A percentile compares a stretch with the other conserved stretches of the same genome.
Evolutionary conservation across 2,888 invertebrate species (phyloP).

Genomic region (Napeogenes inachia): DNA sequence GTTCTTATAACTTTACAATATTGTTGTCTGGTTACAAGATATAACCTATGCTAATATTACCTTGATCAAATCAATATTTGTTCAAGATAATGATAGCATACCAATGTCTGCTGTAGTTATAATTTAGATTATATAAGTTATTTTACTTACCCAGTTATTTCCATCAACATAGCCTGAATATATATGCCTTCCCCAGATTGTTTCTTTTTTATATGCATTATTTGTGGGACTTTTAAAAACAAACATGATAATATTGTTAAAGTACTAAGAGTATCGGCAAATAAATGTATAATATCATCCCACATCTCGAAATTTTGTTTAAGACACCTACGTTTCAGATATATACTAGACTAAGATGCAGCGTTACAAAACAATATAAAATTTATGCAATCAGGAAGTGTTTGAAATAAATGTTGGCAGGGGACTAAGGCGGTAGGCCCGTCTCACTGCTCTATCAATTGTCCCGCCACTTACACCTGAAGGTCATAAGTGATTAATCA

Average conservation of each 20-base stretch:
- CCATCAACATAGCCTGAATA: conserved; percentile 80
- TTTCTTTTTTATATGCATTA: conserved; percentile 79
- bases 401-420: conserved; percentile 36
- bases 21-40: too few relatives aligned
- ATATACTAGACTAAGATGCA: neutral
- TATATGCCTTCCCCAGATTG: conserved; percentile 84
- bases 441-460: conserved; percentile 35
- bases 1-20: too few relatives aligned
- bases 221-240: conserved; percentile 90
- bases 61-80: too few relatives aligned
- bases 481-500: neutral
- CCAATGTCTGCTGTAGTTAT: too few relatives aligned
- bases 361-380: conserved; percentile 13
- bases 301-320: conserved; percentile 38
- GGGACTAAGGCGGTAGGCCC: conserved; percentile 23
- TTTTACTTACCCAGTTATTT: conserved; percentile 80
- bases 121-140: too few relatives aligned
- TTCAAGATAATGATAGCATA: too few relatives aligned
- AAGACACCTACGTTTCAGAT: neutral
- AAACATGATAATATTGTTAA: conserved; percentile 87
- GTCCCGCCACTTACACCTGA: conserved; percentile 34
- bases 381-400: conserved; percentile 11
- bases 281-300: conserved; percentile 31
- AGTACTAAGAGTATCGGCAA: conserved; percentile 76
- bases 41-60: too few relatives aligned